These are phyloP conservation scores for Ypsolopha scabrella DNA, from an alignment of 2,888 invertebrate genomes.

Conservation along the genomic window DNA sequence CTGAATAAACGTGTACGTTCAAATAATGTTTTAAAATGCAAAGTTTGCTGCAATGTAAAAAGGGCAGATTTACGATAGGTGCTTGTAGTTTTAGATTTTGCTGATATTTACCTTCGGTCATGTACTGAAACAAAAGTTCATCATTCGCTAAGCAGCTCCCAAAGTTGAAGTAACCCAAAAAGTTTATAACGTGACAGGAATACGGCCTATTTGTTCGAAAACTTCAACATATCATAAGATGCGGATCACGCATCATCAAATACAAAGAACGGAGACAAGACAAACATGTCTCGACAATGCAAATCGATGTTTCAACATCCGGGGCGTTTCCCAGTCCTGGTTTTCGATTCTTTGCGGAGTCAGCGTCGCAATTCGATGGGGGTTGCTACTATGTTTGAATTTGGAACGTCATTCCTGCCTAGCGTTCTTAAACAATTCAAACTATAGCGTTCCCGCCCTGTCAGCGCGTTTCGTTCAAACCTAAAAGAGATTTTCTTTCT, in stretches of 20 bases:
- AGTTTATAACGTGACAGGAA: background rate
- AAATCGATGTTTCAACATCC: too few species aligned
- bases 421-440: slow-evolving; percentile 8
- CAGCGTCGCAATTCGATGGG: too few species aligned
- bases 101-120: background rate
- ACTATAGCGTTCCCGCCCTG: slow-evolving; percentile 1
- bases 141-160: background rate
- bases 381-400: background rate
- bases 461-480: slow-evolving; percentile 3
- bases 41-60: background rate
- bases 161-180: background rate
- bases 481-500: background rate
- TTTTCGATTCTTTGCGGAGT: too few species aligned
- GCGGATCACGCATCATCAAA: too few species aligned
- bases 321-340: too few species aligned
- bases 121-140: background rate
- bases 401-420: background rate
- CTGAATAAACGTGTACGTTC: background rate
- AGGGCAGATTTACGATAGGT: too few species aligned
- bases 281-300: too few species aligned
- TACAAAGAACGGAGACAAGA: too few species aligned
- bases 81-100: background rate
- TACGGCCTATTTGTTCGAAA: background rate
- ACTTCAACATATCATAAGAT: background rate
- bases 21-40: background rate